Conservation (phyloP, 2,888 invertebrate genomes). For the Caenorhabditis panamensis region DNA sequence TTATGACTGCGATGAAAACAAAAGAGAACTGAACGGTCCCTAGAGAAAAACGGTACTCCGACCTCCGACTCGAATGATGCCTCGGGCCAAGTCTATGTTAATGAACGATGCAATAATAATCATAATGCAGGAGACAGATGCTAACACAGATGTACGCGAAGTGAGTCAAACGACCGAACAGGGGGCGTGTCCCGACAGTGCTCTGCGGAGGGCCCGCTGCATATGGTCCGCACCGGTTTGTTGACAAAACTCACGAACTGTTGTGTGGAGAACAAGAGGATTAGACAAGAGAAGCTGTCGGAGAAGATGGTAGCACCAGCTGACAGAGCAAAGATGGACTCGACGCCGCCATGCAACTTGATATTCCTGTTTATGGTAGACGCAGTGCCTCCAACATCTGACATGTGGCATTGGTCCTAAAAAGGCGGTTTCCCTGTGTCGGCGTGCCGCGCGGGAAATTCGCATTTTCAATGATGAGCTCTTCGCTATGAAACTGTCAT, state of each 20-base stretch:
- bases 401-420: constrained; percentile 39
- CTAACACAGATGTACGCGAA: constrained; percentile 60
- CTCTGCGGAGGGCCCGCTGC: constrained; percentile 13
- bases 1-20: constrained; percentile 27
- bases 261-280: constrained; percentile 58
- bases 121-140: constrained; percentile 61
- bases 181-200: constrained; percentile 33
- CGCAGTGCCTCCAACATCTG: not conserved
- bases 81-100: constrained; percentile 49
- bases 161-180: constrained; percentile 33
- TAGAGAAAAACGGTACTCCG: constrained; percentile 33
- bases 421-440: constrained; percentile 18
- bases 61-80: not conserved
- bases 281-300: constrained; percentile 25
- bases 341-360: constrained; percentile 34
- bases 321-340: constrained; percentile 45
- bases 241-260: constrained; percentile 40
- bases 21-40: constrained; percentile 30
- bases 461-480: constrained; percentile 33
- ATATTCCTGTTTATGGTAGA: constrained; percentile 42
- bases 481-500: constrained; percentile 4
- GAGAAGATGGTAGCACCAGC: constrained; percentile 35
- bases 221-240: constrained; percentile 44
- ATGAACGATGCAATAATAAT: constrained; percentile 60
- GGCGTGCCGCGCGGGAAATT: constrained; percentile 40